A percentile compares a stretch with the other conserved stretches of the same genome.
These are phyloP conservation scores for Maniola jurtina DNA, from an alignment of 1,140 invertebrate genomes.

Conservation along the genomic window DNA sequence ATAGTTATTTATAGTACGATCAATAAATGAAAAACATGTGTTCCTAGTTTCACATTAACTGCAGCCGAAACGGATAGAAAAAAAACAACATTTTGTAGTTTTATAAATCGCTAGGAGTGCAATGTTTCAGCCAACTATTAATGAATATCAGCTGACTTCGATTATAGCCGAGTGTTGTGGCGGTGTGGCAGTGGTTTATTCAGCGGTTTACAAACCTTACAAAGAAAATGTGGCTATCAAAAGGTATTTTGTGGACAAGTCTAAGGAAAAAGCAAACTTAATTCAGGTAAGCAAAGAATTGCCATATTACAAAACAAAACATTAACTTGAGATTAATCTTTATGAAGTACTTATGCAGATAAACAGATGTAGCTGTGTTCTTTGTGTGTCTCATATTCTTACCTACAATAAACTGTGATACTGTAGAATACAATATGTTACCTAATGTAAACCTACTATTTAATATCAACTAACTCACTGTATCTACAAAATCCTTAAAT, in stretches of 20 bases:
- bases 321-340: too few relatives aligned
- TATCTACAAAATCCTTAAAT: too few relatives aligned
- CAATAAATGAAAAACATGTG: constrained; percentile 17
- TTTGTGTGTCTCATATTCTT: too few relatives aligned
- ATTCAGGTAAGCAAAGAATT: constrained; percentile 79
- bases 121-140: constrained; percentile 71
- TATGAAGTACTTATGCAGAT: too few relatives aligned
- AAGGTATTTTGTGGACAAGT: constrained; percentile 86
- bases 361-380: too few relatives aligned
- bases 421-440: too few relatives aligned
- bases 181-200: constrained; percentile 83
- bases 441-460: too few relatives aligned
- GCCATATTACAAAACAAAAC: too few relatives aligned
- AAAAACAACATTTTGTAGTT: not conserved
- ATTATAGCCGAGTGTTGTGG: constrained; percentile 84
- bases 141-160: constrained; percentile 80
- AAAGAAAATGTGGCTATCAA: constrained; percentile 86
- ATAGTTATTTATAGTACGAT: not conserved
- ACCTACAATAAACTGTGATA: too few relatives aligned
- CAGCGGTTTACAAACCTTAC: constrained; percentile 84
- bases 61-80: not conserved
- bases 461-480: too few relatives aligned
- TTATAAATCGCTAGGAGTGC: constrained; percentile 6
- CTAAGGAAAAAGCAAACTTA: constrained; percentile 82
- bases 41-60: constrained; percentile 1